Evolutionary conservation across 2,113 vertebrate species (phyloP), one percentile per base, ranked within the genome.

Genomic region (Sciurus niger): DNA sequence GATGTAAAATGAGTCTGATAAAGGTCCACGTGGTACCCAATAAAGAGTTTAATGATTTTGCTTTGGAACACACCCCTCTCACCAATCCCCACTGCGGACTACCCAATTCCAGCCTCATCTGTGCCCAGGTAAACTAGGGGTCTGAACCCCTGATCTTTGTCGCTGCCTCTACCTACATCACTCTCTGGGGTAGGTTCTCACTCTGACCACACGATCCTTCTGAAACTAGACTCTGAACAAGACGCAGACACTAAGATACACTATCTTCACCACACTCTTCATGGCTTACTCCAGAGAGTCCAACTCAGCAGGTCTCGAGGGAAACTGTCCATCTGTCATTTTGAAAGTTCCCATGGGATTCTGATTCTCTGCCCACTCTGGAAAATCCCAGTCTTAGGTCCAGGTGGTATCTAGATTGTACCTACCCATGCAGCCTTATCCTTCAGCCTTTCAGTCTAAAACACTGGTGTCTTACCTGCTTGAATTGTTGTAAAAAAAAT

Each of bases 61-160:
- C 46, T 60, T 85, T 18, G 1, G 8, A 95, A 51, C 2, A 20
- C 22, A 25, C 1, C 2, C 13, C n/a, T 55, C 12, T n/a, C 9
- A 25, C 73, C 20, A 18, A 14, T 28, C 5, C 11, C 17, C 24
- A 30, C 0, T 0, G 7, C 14, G 40, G 3, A 40, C 34, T 14
- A 3, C 34, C 67, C 8, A 2, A 43, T 17, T 63, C 65, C 13
- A 14, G 20, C 32, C 48, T 40, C 2, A 1, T 16, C 11, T 37
- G 24, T 8, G 1, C 43, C 24, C 46, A 37, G 30, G 55, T 6
- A 22, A 28, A 73, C 53, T 0, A 1, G 18, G 20, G 8, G 11
- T 8, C 70, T n/a, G 30, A 3, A 18, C 10, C 17, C 34, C 28
- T 9, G 18, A 28, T 2, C 10, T 11, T 1, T 58, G 60, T 55